Percentiles rank a stretch among this genome's conserved stretches.
Evolutionary conservation across 2,888 invertebrate species (phyloP).

Genomic region (Orgyia antiqua): DNA sequence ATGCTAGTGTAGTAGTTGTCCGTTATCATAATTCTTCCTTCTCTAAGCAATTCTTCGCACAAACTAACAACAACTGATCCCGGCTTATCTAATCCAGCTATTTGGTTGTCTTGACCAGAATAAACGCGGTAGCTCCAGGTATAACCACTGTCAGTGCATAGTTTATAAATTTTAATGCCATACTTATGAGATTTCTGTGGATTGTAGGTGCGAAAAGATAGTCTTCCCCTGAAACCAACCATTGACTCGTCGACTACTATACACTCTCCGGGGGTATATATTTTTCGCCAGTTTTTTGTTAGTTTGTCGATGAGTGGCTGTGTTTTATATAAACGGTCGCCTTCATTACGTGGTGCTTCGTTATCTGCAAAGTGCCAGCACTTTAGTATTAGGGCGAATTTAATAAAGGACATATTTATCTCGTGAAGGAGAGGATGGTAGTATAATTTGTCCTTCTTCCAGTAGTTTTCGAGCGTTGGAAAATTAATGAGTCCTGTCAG

Average conservation of each 20-base stretch:
- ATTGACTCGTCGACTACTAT: slow-evolving; percentile 17
- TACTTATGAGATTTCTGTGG: slow-evolving; percentile 17
- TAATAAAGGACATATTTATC: slow-evolving; percentile 13
- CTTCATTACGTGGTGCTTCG: slow-evolving; percentile 1
- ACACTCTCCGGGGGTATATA: slow-evolving; percentile 8
- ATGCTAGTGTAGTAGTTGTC: slow-evolving; percentile 3
- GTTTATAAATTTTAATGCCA: slow-evolving; percentile 14
- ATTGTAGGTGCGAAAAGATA: slow-evolving; percentile 11
- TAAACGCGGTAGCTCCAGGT: slow-evolving; percentile 16
- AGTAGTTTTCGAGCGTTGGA: neutral
- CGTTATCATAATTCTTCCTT: slow-evolving; percentile 3
- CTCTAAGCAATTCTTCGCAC: slow-evolving; percentile 1
- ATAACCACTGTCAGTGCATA: slow-evolving; percentile 11
- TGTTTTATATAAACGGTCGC: slow-evolving; percentile 10
- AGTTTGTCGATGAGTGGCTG: slow-evolving; percentile 9
- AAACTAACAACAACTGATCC: slow-evolving; percentile 1
- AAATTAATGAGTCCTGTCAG: neutral
- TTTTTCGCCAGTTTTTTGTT: slow-evolving; percentile 9
- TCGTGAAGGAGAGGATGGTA: slow-evolving; percentile 10
- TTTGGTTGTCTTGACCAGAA: slow-evolving; percentile 5
- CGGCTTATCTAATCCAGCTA: slow-evolving; percentile 3
- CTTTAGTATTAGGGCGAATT: slow-evolving; percentile 8
- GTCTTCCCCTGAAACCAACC: slow-evolving; percentile 6
- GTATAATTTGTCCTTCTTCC: slow-evolving; percentile 1
- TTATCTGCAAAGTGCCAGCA: slow-evolving; percentile 16